phyloP scores from a whole-genome alignment of 2,888 invertebrate species.

The Ochlodes sylvanus region DNA sequence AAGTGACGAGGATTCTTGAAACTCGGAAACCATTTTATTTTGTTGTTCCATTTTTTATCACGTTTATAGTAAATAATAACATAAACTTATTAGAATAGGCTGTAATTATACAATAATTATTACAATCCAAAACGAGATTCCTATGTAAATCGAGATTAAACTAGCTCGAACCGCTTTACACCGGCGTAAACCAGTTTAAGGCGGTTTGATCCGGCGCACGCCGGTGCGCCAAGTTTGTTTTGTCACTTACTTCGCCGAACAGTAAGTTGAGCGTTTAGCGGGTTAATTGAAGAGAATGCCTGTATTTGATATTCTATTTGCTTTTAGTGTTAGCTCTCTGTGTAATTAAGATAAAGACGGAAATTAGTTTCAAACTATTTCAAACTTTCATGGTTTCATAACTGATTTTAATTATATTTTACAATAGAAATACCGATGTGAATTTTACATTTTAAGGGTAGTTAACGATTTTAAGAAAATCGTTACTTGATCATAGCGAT shows the following conservation, averaged over 20 bases:
- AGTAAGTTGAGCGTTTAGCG: constrained; percentile 47
- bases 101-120: neutral
- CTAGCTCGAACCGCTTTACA: constrained; percentile 51
- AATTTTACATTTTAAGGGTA: neutral
- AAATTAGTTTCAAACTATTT: neutral
- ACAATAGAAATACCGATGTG: neutral
- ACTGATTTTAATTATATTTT: neutral
- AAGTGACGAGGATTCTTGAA: constrained; percentile 31
- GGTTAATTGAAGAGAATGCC: constrained; percentile 49
- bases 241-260: constrained; percentile 52
- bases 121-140: constrained; percentile 10
- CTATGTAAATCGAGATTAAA: constrained; percentile 35
- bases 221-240: constrained; percentile 56
- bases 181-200: constrained; percentile 50
- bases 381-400: neutral
- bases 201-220: constrained; percentile 47
- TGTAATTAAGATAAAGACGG: constrained; percentile 18
- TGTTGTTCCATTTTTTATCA: neutral
- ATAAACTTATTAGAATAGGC: constrained; percentile 13
- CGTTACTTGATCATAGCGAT: too few relatives aligned
- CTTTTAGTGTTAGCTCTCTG: constrained; percentile 16
- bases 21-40: constrained; percentile 24
- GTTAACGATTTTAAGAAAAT: too few relatives aligned
- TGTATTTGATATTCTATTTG: constrained; percentile 40
- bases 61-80: constrained; percentile 5